Percentiles rank a stretch among this genome's conserved stretches.
Conservation (phyloP, 2,888 invertebrate species). For the Phyllotreta cruciferae region DNA sequence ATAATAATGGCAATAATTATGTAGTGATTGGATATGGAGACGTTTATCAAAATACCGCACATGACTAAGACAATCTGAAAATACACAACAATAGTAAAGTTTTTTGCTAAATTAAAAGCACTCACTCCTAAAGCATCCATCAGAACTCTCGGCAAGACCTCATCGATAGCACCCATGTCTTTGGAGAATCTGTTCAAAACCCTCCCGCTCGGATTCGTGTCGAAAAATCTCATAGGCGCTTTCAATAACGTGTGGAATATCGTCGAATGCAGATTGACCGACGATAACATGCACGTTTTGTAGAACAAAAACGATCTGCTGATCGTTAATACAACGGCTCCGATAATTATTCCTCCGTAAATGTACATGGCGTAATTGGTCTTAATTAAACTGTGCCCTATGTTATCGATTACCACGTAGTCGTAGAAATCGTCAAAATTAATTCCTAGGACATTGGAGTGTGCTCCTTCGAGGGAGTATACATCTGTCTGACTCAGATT, state of each 20-base stretch:
- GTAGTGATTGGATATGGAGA: constrained; percentile 72
- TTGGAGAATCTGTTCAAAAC: constrained; percentile 84
- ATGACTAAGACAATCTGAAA: constrained; percentile 71
- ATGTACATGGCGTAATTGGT: constrained; percentile 53
- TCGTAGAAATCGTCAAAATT: constrained; percentile 18
- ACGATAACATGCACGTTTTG: constrained; percentile 77
- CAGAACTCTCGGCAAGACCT: constrained; percentile 70
- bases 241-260: constrained; percentile 78
- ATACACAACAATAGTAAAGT: neutral
- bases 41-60: constrained; percentile 74
- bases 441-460: neutral
- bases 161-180: constrained; percentile 82
- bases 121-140: constrained; percentile 68
- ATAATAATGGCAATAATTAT: constrained; percentile 68
- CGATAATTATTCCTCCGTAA: constrained; percentile 66
- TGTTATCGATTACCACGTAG: constrained; percentile 7
- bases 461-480: neutral
- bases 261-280: constrained; percentile 74
- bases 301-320: constrained; percentile 74
- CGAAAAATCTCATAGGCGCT: constrained; percentile 74
- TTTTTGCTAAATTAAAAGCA: neutral
- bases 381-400: constrained; percentile 34
- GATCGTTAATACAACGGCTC: constrained; percentile 67
- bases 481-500: neutral
- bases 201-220: constrained; percentile 80